Evolutionary conservation across 1,140 invertebrate species (phyloP).

Genomic region (Plectrocnemia conspersa): DNA sequence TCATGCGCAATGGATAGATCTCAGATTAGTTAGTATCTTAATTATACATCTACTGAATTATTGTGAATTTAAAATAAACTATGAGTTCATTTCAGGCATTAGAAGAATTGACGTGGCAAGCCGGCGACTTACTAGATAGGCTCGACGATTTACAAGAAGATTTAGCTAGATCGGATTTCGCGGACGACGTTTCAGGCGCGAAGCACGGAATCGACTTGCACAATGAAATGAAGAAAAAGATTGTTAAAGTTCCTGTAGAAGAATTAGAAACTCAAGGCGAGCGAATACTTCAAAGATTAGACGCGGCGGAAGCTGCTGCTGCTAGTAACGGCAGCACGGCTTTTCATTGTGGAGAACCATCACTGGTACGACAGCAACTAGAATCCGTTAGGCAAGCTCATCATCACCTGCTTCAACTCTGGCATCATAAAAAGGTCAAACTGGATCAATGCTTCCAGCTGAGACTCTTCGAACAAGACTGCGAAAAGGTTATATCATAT

Average conservation of each 20-base stretch:
- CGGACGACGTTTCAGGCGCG: conserved; percentile 85
- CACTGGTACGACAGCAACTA: conserved; percentile 44
- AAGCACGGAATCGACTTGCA: conserved; percentile 89
- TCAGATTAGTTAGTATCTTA: conserved; percentile 61
- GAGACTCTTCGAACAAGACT: conserved; percentile 93
- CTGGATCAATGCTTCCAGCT: conserved; percentile 94
- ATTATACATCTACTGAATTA: neutral
- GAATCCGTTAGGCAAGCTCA: conserved; percentile 68
- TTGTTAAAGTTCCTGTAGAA: conserved; percentile 88
- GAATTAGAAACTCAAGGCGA: conserved; percentile 74
- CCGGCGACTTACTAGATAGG: conserved; percentile 83
- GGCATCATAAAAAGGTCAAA: conserved; percentile 89
- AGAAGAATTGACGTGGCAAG: conserved; percentile 94
- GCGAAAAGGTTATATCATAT: conserved; percentile 70
- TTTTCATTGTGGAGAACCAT: conserved; percentile 47
- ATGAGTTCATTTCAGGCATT: conserved; percentile 57
- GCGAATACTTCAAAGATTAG: conserved; percentile 49
- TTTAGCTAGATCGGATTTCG: conserved; percentile 83
- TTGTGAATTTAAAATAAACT: conserved; percentile 3
- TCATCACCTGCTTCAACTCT: conserved; percentile 85
- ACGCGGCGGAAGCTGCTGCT: conserved; percentile 46
- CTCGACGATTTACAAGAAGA: conserved; percentile 90
- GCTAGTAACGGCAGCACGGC: conserved; percentile 45
- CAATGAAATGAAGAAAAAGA: conserved; percentile 90
- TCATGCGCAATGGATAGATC: conserved; percentile 94